These are phyloP conservation scores for Radopholus similis DNA, from an alignment of 1,140 invertebrate genomes.

Conservation along the genomic window DNA sequence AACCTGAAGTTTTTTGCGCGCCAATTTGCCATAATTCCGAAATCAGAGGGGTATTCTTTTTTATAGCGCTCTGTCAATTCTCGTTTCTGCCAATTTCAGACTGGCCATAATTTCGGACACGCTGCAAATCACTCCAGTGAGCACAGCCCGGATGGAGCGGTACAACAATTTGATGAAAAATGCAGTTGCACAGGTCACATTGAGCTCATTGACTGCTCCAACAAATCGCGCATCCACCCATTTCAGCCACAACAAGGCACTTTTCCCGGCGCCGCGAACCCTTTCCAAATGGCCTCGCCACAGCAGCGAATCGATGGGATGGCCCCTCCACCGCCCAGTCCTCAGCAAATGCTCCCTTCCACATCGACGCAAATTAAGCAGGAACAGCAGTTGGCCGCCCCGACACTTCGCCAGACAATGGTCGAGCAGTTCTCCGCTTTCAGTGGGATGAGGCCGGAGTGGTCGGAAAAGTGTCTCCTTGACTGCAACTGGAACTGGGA, in stretches of 20 bases:
- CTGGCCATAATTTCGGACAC: slow-evolving; percentile 23
- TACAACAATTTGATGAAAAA: slow-evolving; percentile 38
- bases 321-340: slow-evolving; percentile 19
- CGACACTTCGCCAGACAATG: slow-evolving; percentile 21
- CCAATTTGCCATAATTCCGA: slow-evolving; percentile 34
- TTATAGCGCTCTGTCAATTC: background rate
- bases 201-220: slow-evolving; percentile 6
- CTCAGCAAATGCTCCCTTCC: background rate
- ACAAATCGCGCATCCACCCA: too few relatives aligned
- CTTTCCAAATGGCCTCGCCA: background rate
- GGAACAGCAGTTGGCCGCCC: background rate
- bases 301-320: slow-evolving; percentile 22
- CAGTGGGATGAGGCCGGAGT: slow-evolving; percentile 43
- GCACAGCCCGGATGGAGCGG: slow-evolving; percentile 26
- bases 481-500: slow-evolving; percentile 33
- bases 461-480: slow-evolving; percentile 36
- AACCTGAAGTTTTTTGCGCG: slow-evolving; percentile 36
- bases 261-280: background rate
- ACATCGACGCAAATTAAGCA: background rate
- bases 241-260: too few relatives aligned
- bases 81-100: background rate
- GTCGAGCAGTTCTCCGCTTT: slow-evolving; percentile 33
- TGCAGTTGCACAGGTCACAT: slow-evolving; percentile 19
- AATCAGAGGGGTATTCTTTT: slow-evolving; percentile 65
- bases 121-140: slow-evolving; percentile 24